Evolutionary conservation across 2,113 vertebrate species (phyloP).

Genomic region (Oryzias melastigma): DNA sequence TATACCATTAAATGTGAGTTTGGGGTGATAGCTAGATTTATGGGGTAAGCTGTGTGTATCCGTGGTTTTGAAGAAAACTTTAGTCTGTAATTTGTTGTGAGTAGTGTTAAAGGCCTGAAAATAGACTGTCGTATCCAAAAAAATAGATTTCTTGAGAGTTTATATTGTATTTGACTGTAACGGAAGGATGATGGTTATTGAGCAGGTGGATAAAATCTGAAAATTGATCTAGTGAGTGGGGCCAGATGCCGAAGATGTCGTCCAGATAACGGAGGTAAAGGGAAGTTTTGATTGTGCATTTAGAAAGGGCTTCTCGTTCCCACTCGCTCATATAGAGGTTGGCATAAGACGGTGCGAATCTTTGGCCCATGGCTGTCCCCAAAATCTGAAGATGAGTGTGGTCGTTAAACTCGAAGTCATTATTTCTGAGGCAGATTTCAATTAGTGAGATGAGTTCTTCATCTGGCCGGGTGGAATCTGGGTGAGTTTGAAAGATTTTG

Average conservation of each 20-base stretch:
- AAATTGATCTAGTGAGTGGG: background rate
- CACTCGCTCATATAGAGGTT: background rate
- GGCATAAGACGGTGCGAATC: background rate
- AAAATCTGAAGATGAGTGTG: background rate
- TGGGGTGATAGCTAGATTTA: too few species aligned
- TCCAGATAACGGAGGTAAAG: background rate
- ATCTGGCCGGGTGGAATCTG: background rate
- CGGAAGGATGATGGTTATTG: background rate
- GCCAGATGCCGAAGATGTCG: background rate
- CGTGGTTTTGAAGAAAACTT: too few species aligned
- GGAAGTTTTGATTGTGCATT: background rate
- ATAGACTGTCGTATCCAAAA: background rate
- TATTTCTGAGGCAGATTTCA: background rate
- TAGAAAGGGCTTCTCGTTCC: background rate
- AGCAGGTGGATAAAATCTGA: background rate
- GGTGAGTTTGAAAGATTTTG: background rate
- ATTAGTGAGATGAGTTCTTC: accelerated
- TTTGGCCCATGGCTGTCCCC: background rate
- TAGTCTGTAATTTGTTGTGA: too few species aligned
- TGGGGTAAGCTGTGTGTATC: too few species aligned
- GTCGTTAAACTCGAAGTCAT: background rate
- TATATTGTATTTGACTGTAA: background rate
- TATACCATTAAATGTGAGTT: too few species aligned
- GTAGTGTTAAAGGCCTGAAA: background rate
- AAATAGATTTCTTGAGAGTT: background rate